Base-by-base conservation (phyloP, 1,140 invertebrate species). In the Drosophila erecta region DNA sequence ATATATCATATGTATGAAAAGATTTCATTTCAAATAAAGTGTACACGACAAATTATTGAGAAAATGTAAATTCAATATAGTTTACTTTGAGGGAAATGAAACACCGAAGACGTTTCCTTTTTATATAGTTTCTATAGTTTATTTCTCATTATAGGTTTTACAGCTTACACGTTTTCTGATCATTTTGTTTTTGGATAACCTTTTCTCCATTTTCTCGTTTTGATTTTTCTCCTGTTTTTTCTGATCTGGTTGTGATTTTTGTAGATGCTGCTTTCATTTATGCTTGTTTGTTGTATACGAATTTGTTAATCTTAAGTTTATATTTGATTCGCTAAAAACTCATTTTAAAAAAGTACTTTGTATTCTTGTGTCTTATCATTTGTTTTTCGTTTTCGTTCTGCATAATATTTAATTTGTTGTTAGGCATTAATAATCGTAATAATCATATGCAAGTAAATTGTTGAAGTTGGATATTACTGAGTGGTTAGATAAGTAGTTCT, bases 261-360 rank as follows among this genome's bases (percentile, higher is more conserved):
- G 55, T 35, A 51, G 30, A 35, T 10, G 61, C 56, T 59, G 66
- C 53, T 70, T 43, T 37, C 41, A 33, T 37, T 54, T 43, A 40
- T 49, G 41, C 43, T 47, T 64, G 35, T 49, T 55, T 74, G 58
- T 74, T 81, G 56, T 76, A 75, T 79, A 84, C 66, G 76, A 84
- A 84, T 84, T 76, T 69, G 22, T 76, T 80, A 85, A 66, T 75
- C 81, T 80, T 84, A 85, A 69, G 38, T 76, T 85, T 61, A 85
- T 79, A 72, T 84, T 74, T 67, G 81, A 84, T 84, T 84, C 62
- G 81, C 81, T 84, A 84, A 84, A 83, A 85, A 84, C 67, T 84
- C 80, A 85, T 80, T 71, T 85, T 76, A 79, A 79, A 83, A 83
- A 84, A 74, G 70, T 83, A 84, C 57, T 69, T 62, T 76, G 69